Base-by-base conservation (phyloP, 2,113 vertebrate species). In the Psammodynastes pulverulentus region DNA sequence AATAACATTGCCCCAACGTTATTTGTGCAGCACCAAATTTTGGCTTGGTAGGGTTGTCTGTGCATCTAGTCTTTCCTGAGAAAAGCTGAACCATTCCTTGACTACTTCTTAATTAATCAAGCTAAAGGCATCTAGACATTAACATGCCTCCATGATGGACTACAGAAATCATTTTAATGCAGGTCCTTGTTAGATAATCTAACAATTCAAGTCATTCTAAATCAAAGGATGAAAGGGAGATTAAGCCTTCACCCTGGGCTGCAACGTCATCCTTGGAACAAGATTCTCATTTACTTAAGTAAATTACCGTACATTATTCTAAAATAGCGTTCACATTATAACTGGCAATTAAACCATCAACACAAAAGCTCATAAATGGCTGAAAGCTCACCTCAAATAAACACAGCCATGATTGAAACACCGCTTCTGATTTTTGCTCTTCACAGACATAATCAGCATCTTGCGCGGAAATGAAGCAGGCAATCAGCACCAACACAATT, bases 301-400 rank as follows among this genome's bases (percentile, higher is more conserved):
- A 97, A 97, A 97, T 97, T 96, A 97, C 95, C 94, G 90, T 94
- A 97, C 96, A 96, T 96, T 95, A 96, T 96, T 94, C 93, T 95
- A 95, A 96, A 97, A 97, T 96, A 95, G 95, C 88, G 88, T 96
- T 97, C 97, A 96, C 95, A 96, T 97, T 97, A 95, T 94, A 96
- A 96, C 96, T 96, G 97, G 96, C 96, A 97, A 97, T 97, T 97
- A 97, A 94, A 1, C 94, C 95, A 97, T 97, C 97, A 97, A 96
- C 95, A 94, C 72, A 94, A 97, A 97, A 86, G 95, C 96, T 97
- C 95, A 97, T 96, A 96, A 96, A 96, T 95, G 96, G 95, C 95
- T 95, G 95, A 96, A 89, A 96, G 95, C 96, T 97, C 95, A 96
- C 95, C 97, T 95, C 94, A 96, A 97, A 97, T 97, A 97, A 97